phyloP scores from a whole-genome alignment of 2,797 vertebrate genomes.

The Rhadinocentrus ornatus region DNA sequence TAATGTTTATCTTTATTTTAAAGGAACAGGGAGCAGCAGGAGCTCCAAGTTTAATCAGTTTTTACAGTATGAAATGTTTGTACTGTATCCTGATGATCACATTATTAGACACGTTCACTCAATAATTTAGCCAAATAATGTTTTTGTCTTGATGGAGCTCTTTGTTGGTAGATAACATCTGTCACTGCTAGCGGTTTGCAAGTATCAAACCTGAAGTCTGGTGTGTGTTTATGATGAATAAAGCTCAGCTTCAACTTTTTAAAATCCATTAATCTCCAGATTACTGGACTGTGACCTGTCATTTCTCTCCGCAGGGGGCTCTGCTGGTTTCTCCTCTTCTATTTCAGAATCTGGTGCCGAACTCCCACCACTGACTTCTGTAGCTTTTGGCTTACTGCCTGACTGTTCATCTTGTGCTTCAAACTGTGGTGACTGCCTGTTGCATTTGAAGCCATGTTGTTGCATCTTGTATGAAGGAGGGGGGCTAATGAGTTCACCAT shows the following conservation, averaged over 20 bases:
- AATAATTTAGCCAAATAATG: not conserved
- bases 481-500: conserved; percentile 11
- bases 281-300: conserved; percentile 18
- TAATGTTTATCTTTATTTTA: conserved; percentile 28
- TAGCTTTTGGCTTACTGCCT: conserved; percentile 9
- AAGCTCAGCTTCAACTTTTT: conserved; percentile 16
- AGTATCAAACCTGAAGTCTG: not conserved
- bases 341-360: conserved; percentile 11
- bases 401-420: conserved; percentile 33
- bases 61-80: not conserved
- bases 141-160: conserved; percentile 2
- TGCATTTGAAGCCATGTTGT: conserved; percentile 23
- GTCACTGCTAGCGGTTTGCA: not conserved
- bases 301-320: conserved; percentile 23
- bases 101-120: not conserved
- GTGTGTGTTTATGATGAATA: conserved; percentile 25
- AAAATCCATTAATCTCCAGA: conserved; percentile 28
- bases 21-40: not conserved
- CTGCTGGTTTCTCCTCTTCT: conserved; percentile 34
- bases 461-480: conserved; percentile 17
- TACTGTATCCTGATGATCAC: not conserved
- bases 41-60: not conserved
- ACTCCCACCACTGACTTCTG: conserved; percentile 11
- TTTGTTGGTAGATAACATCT: not conserved
- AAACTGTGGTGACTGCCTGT: conserved; percentile 26